phyloP scores from a whole-genome alignment of 2,113 vertebrate species.

The Limanda limanda region DNA sequence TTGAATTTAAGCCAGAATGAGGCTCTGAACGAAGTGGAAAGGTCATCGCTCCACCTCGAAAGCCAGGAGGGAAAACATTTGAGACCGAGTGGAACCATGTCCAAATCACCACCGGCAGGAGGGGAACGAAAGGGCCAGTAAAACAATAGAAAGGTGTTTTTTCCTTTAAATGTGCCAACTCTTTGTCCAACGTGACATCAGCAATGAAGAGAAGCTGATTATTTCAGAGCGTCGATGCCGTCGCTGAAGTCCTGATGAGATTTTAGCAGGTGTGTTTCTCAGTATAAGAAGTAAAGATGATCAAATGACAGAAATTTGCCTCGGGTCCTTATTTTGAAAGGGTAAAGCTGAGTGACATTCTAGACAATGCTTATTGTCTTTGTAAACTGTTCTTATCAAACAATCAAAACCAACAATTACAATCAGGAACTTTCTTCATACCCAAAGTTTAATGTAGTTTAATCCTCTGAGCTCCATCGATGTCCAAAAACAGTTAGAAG shows the following conservation, averaged over 20 bases:
- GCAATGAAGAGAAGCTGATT: not conserved
- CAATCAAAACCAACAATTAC: too few species aligned
- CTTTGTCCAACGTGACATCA: not conserved
- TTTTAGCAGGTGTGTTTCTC: too few species aligned
- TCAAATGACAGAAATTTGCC: not conserved
- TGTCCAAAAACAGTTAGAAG: not conserved
- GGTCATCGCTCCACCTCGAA: constrained; percentile 15
- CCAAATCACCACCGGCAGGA: not conserved
- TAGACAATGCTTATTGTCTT: too few species aligned
- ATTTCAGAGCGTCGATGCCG: not conserved
- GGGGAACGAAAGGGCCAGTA: not conserved
- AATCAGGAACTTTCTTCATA: not conserved
- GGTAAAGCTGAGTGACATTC: too few species aligned
- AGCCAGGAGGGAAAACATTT: not conserved
- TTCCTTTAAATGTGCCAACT: not conserved
- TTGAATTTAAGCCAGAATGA: constrained; percentile 23
- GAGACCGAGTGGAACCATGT: constrained; percentile 5
- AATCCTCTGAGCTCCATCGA: not conserved
- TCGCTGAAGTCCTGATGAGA: not conserved
- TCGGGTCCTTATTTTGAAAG: too few species aligned
- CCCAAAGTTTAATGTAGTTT: not conserved
- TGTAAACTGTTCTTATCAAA: too few species aligned
- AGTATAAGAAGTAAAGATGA: not conserved
- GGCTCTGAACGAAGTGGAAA: constrained; percentile 24
- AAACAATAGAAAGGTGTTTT: constrained; percentile 5